phyloP scores from a whole-genome alignment of 2,888 invertebrate genomes.

The Trissonchulus latispiculum region DNA sequence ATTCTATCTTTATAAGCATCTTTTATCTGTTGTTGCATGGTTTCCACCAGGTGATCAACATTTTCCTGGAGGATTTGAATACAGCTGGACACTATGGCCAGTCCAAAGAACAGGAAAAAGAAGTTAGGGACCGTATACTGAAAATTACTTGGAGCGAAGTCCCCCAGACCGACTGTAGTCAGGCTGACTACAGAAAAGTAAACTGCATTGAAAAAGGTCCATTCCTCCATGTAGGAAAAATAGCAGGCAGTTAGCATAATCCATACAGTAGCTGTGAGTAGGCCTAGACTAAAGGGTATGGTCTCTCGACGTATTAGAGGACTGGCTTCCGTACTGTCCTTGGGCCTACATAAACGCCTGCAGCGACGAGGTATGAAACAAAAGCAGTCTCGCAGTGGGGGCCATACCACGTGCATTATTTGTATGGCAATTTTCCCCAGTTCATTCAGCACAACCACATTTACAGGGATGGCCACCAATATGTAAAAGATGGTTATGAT shows the following conservation, averaged over 20 bases:
- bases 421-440: slow-evolving; percentile 12
- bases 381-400: background rate
- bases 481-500: slow-evolving; percentile 15
- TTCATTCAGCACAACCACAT: slow-evolving; percentile 9
- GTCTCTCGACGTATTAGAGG: background rate
- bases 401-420: slow-evolving; percentile 2
- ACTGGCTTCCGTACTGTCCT: background rate
- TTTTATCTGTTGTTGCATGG: background rate
- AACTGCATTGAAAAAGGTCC: background rate
- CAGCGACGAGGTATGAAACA: background rate
- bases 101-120: slow-evolving; percentile 5
- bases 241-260: slow-evolving; percentile 4
- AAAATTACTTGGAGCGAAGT: slow-evolving; percentile 4
- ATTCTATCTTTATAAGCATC: slow-evolving; percentile 8
- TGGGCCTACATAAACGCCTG: background rate
- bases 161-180: slow-evolving; percentile 14
- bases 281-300: slow-evolving; percentile 4
- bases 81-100: slow-evolving; percentile 14
- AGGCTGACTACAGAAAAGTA: slow-evolving; percentile 4
- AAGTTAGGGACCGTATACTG: background rate
- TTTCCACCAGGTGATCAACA: background rate
- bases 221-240: slow-evolving; percentile 1
- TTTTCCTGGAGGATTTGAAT: slow-evolving; percentile 13
- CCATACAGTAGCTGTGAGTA: slow-evolving; percentile 3
- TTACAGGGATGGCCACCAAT: slow-evolving; percentile 8